Evolutionary conservation across 2,113 vertebrate genomes (phyloP).

Genomic region (Bufo gargarizans): DNA sequence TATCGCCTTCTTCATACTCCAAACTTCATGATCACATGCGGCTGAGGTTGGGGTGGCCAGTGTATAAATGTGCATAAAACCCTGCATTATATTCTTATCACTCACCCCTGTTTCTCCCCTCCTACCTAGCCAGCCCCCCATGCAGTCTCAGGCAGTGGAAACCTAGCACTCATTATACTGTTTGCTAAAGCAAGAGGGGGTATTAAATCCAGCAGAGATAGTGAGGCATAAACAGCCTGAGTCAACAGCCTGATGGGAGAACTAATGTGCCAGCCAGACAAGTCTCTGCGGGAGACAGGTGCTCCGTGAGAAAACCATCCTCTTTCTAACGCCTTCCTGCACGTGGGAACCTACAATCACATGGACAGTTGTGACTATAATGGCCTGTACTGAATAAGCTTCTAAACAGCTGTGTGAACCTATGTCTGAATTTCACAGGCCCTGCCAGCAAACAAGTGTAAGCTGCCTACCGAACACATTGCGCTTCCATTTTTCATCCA

Average conservation of each 20-base stretch:
- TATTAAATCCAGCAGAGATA: slow-evolving; percentile 37
- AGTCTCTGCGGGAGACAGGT: slow-evolving; percentile 40
- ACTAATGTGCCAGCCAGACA: slow-evolving; percentile 50
- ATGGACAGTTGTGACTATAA: slow-evolving; percentile 31
- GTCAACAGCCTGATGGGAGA: slow-evolving; percentile 44
- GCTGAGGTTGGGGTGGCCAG: background rate
- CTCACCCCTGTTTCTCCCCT: background rate
- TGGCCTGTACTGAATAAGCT: background rate
- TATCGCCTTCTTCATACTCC: background rate
- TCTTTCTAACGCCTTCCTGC: slow-evolving; percentile 48
- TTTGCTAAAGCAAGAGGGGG: slow-evolving; percentile 47
- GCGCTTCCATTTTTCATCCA: background rate
- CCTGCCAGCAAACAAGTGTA: background rate
- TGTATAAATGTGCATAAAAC: background rate
- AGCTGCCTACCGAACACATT: too few relatives aligned
- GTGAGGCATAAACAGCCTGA: slow-evolving; percentile 47
- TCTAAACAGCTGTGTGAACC: background rate
- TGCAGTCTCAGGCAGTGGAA: background rate
- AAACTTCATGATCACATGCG: background rate
- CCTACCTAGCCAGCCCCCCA: background rate
- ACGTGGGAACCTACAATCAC: slow-evolving; percentile 7
- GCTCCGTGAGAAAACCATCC: slow-evolving; percentile 34
- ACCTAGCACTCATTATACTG: slow-evolving; percentile 13
- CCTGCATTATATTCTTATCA: slow-evolving; percentile 26
- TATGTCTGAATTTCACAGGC: background rate